A percentile compares a stretch with the other conserved stretches of the same genome.
Conservation (phyloP, 2,797 vertebrate genomes). For the Dendrocincla fuliginosa region DNA sequence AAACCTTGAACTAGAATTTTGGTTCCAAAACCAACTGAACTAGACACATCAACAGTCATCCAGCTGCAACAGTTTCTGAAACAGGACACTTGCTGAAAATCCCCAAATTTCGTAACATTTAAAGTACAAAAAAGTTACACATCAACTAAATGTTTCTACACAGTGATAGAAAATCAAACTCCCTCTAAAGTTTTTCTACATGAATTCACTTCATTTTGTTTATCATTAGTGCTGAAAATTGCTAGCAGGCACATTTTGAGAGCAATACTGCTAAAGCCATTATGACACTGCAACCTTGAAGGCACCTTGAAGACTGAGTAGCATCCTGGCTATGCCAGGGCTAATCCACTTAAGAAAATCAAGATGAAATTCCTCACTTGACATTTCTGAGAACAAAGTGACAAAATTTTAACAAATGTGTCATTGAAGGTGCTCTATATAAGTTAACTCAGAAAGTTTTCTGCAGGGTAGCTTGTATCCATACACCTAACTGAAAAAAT, state of each 20-base stretch:
- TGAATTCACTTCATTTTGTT: neutral
- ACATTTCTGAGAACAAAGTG: slow-evolving; percentile 10
- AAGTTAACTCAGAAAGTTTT: neutral
- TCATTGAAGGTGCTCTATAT: neutral
- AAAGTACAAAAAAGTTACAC: neutral
- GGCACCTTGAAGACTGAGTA: slow-evolving; percentile 4
- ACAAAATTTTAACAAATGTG: neutral
- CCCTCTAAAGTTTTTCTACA: neutral
- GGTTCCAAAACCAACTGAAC: neutral
- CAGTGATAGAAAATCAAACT: neutral
- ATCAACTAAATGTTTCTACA: neutral
- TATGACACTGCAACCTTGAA: slow-evolving; percentile 24
- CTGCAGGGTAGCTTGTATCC: neutral
- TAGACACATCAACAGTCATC: neutral
- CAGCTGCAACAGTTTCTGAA: neutral
- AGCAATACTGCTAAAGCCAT: neutral
- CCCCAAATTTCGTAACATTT: neutral
- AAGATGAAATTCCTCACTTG: neutral
- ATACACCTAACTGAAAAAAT: neutral
- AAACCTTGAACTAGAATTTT: neutral
- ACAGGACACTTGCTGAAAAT: neutral
- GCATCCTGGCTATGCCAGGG: neutral
- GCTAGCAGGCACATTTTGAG: neutral
- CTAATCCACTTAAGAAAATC: slow-evolving; percentile 57
- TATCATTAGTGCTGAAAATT: neutral